Conservation (phyloP, 2,888 invertebrate genomes). For the Dicroscelio sp. region DNA sequence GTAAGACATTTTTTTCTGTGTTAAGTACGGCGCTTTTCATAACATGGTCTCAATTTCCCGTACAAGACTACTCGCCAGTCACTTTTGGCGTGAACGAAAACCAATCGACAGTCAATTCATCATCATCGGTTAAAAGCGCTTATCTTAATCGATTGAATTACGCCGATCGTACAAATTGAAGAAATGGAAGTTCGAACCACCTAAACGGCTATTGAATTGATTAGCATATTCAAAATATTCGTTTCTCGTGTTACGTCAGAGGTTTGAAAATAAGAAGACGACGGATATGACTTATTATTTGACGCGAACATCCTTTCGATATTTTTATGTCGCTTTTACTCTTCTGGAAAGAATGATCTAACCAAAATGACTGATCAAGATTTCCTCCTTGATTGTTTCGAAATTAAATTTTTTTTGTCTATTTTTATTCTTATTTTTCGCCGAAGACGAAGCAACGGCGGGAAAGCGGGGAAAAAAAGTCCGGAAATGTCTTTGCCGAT, state of each 20-base stretch:
- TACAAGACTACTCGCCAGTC: constrained; percentile 29
- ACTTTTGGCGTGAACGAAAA: background rate
- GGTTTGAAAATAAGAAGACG: too few species aligned
- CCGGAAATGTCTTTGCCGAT: background rate
- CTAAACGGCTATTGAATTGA: constrained; percentile 27
- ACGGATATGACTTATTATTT: constrained; percentile 11
- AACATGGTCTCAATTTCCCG: background rate
- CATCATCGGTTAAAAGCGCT: constrained; percentile 29
- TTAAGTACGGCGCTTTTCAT: background rate
- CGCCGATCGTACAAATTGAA: constrained; percentile 46
- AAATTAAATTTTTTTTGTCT: background rate
- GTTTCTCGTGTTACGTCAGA: background rate
- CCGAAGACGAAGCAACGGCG: background rate
- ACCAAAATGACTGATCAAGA: too few species aligned
- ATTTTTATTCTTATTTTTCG: background rate
- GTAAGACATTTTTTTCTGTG: background rate
- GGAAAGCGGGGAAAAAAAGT: background rate
- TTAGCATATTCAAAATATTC: constrained; percentile 42
- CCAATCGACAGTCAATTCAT: constrained; percentile 35
- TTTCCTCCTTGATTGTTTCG: too few species aligned
- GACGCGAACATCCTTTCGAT: constrained; percentile 8
- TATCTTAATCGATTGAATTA: constrained; percentile 47
- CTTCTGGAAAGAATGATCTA: too few species aligned
- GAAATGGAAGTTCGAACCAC: background rate
- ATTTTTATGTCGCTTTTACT: too few species aligned